Evolutionary conservation across 2,797 vertebrate genomes (phyloP).

Genomic region (Hypotaenidia okinawae): DNA sequence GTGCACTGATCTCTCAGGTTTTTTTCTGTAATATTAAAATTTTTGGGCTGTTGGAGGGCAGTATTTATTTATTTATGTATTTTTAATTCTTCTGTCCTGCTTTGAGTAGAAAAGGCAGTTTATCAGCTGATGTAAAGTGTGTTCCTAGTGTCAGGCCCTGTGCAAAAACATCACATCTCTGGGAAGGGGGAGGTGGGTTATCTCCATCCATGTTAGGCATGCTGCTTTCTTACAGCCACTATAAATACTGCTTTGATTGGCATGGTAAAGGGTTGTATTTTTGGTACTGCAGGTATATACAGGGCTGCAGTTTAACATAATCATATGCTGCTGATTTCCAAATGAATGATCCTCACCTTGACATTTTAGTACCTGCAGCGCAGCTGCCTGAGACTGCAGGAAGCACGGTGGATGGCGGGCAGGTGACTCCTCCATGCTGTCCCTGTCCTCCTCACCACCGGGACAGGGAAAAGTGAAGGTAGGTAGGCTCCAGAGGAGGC

Average conservation of each 20-base stretch:
- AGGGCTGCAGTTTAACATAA: neutral
- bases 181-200: neutral
- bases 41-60: neutral
- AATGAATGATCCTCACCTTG: neutral
- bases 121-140: fast-evolving
- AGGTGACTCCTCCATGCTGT: neutral
- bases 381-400: neutral
- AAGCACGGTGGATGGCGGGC: fast-evolving
- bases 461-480: neutral
- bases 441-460: fast-evolving
- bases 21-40: neutral
- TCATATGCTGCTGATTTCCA: neutral
- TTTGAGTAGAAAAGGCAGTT: neutral
- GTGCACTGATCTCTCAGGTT: neutral
- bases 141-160: neutral
- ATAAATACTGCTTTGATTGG: neutral
- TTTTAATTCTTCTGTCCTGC: neutral
- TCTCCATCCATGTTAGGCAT: neutral
- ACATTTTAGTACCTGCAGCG: fast-evolving
- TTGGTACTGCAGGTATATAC: constrained; percentile 7
- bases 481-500: neutral
- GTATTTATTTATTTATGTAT: neutral
- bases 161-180: neutral
- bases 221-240: neutral
- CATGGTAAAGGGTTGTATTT: neutral